Evolutionary conservation across 2,113 vertebrate species (phyloP), one percentile per base, ranked within the genome.

Genomic region (Hymenochirus boettgeri): DNA sequence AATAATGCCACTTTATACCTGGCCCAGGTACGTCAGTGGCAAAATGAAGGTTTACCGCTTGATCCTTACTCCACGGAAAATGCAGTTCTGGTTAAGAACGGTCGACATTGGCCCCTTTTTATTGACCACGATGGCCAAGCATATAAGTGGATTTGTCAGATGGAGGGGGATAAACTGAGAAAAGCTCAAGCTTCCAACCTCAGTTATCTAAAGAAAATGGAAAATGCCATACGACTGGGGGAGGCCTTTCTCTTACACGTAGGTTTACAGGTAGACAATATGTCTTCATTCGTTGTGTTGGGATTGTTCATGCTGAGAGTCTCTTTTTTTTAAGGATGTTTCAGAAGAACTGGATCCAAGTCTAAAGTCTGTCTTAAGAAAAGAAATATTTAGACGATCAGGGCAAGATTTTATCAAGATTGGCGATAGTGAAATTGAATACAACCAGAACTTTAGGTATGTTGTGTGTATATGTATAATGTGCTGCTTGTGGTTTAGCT

Each of bases 61-160:
- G 76, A 79, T 26, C 75, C 75, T 42, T 74, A 76, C 21, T 76
- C 80, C 7, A 54, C 67, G 2, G 85, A 85, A 59, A 87, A 85
- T 19, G 85, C 82, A 27, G 75, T 85, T 67, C n/a, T 82, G 47
- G 63, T 81, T 13, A 75, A 72, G 69, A 65, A 70, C 4, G 48
- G 75, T 5, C 70, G 58, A 29, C 71, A 65, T n/a, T 87, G 83
- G 81, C 82, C 83, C 0, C 74, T 87, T 52, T 19, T 86, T 8
- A 80, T 87, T 1, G 82, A 86, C 64, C 82, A 79, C 1, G 79
- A 87, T 27, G 73, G 50, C 11, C 82, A 84, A 52, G 83, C 80
- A 0, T 22, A 56, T 1, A 55, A 19, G 37, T 87, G 82, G 83
- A 80, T 87, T 50, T 63, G 23, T 29, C 73, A 72, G 25, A 79